A percentile compares a stretch with the other conserved stretches of the same genome.
Evolutionary conservation across 2,797 vertebrate genomes (phyloP).

Genomic region (Sebastiscus tertius): DNA sequence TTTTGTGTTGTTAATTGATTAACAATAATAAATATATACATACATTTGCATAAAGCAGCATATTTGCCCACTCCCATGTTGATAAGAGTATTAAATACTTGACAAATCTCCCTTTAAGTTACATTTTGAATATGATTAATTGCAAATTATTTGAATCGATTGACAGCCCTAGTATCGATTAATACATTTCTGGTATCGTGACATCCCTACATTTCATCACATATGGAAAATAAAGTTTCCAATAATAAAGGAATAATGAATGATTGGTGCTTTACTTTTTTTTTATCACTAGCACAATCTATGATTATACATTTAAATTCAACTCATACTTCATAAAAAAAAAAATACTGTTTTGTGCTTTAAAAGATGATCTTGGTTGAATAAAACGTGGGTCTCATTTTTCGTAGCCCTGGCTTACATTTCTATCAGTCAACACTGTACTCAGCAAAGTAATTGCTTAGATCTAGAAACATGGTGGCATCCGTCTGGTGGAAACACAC

Average conservation of each 20-base stretch:
- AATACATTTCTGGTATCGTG: no score
- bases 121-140: no score
- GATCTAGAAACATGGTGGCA: background rate
- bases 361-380: background rate
- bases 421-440: background rate
- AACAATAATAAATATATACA: no score
- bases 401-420: background rate
- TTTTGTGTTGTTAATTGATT: no score
- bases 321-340: background rate
- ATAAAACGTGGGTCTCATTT: background rate
- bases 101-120: no score
- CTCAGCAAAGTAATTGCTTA: no score
- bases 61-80: no score
- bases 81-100: no score
- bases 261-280: background rate
- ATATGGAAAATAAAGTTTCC: background rate
- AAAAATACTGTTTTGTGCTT: background rate
- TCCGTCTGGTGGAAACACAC: background rate
- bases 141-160: accelerated
- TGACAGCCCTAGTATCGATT: no score
- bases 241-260: background rate
- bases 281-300: background rate
- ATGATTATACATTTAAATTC: background rate
- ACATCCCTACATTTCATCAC: background rate
- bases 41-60: no score